These are phyloP conservation scores for Sarcophaga subvicina DNA, from an alignment of 2,888 invertebrate species.

Conservation along the genomic window DNA sequence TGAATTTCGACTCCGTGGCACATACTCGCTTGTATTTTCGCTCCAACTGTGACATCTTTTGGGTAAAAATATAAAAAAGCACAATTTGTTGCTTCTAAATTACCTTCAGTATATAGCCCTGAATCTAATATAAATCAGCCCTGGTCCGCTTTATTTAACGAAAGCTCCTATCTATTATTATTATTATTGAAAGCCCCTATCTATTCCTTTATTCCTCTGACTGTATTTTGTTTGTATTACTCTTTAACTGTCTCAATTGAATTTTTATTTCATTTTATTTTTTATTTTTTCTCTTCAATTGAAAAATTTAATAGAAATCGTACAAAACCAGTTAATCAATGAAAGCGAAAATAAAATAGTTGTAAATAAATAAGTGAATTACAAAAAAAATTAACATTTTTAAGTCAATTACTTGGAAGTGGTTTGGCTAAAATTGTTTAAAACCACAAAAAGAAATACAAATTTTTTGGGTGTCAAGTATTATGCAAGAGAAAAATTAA, in stretches of 20 bases:
- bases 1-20: no score
- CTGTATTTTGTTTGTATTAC: background rate
- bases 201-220: background rate
- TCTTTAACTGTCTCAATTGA: slow-evolving; percentile 9
- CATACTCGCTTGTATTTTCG: no score
- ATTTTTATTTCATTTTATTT: background rate
- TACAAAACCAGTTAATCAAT: slow-evolving; percentile 50
- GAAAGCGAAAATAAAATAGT: slow-evolving; percentile 52
- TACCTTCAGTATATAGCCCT: no score
- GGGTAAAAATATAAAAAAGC: no score
- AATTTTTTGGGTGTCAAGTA: slow-evolving; percentile 53
- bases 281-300: background rate
- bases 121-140: no score
- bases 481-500: slow-evolving; percentile 49
- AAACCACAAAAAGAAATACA: background rate
- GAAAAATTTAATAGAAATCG: background rate
- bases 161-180: no score
- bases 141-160: no score
- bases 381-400: slow-evolving; percentile 21
- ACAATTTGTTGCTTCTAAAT: no score
- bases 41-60: no score
- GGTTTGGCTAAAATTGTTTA: background rate
- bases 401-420: slow-evolving; percentile 23
- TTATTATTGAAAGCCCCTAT: no score
- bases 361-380: background rate